A percentile compares a stretch with the other conserved stretches of the same genome.
Conservation (phyloP, 2,888 invertebrate species). For the Trissolcus japonicus region DNA sequence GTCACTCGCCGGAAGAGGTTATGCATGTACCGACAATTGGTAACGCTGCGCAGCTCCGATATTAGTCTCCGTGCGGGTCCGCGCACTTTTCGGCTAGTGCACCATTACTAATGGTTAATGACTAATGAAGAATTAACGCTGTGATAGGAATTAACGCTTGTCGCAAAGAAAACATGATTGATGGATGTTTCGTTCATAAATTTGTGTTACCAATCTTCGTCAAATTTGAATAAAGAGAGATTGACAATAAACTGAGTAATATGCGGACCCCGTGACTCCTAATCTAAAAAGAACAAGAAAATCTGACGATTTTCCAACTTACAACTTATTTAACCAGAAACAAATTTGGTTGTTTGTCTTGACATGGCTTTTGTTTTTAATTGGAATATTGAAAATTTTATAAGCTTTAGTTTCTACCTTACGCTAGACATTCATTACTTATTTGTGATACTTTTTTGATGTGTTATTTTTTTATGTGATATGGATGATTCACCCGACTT, state of each 20-base stretch:
- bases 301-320: too few species aligned
- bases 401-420: too few species aligned
- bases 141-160: conserved; percentile 8
- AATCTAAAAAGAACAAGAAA: too few species aligned
- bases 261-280: not conserved
- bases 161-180: conserved; percentile 24
- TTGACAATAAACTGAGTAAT: not conserved
- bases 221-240: not conserved
- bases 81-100: conserved; percentile 29
- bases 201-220: not conserved
- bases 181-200: conserved; percentile 15
- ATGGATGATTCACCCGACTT: too few species aligned
- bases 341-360: too few species aligned
- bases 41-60: conserved; percentile 35
- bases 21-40: conserved; percentile 47
- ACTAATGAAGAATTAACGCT: conserved; percentile 45
- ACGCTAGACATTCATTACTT: too few species aligned
- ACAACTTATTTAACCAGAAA: too few species aligned
- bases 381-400: too few species aligned
- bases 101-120: conserved; percentile 44
- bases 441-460: too few species aligned
- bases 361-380: too few species aligned
- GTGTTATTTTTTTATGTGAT: too few species aligned
- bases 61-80: conserved; percentile 30
- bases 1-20: conserved; percentile 47